phyloP scores from a whole-genome alignment of 1,140 invertebrate genomes.

The Sinella curviseta region DNA sequence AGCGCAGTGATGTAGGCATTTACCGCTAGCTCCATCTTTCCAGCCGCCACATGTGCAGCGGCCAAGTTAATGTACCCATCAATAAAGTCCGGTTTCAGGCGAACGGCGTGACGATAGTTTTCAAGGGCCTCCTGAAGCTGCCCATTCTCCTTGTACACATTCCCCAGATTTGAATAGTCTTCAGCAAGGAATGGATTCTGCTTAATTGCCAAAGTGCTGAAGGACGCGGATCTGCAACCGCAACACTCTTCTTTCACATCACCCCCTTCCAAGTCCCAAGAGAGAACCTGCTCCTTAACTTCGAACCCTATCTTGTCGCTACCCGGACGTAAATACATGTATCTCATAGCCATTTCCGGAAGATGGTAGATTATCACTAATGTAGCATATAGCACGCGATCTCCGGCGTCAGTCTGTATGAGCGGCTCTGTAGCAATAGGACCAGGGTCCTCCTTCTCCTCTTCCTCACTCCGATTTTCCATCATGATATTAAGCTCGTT shows the following conservation, averaged over 20 bases:
- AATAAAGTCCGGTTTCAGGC: slow-evolving; percentile 99
- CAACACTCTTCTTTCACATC: slow-evolving; percentile 36
- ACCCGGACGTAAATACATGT: background rate
- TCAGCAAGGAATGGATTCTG: slow-evolving; percentile 96
- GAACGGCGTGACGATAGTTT: slow-evolving; percentile 95
- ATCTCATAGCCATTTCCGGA: too few species aligned
- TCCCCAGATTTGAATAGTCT: slow-evolving; percentile 97
- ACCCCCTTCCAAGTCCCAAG: too few species aligned
- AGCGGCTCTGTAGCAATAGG: too few species aligned
- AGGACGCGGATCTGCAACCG: slow-evolving; percentile 81
- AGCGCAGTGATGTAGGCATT: slow-evolving; percentile 98
- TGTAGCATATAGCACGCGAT: too few species aligned
- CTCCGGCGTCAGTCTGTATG: too few species aligned
- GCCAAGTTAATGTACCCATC: slow-evolving; percentile 99
- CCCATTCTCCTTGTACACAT: slow-evolving; percentile 96
- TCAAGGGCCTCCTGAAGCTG: slow-evolving; percentile 92
- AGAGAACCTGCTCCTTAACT: too few species aligned
- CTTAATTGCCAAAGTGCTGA: slow-evolving; percentile 93
- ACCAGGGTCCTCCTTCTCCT: too few species aligned
- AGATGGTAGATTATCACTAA: too few species aligned
- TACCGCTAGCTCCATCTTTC: slow-evolving; percentile 98
- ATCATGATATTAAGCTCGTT: too few species aligned
- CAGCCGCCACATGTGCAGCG: slow-evolving; percentile 93
- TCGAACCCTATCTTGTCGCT: too few species aligned
- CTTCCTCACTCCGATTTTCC: too few species aligned